Conservation (phyloP, 2,113 vertebrate genomes). For the Python bivittatus region DNA sequence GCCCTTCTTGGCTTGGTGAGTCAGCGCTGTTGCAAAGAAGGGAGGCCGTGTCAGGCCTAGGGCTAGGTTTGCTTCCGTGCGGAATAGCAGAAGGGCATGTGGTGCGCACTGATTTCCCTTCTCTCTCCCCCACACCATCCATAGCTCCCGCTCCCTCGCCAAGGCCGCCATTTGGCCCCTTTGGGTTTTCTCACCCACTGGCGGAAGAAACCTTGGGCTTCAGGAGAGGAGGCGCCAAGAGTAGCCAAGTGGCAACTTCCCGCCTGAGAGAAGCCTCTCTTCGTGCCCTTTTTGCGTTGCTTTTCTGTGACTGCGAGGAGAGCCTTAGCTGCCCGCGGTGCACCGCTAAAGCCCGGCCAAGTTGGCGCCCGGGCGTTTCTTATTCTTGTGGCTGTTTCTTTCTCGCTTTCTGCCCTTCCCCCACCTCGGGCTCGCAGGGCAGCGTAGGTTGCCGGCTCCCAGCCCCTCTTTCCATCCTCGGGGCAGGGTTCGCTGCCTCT, state of each 20-base stretch:
- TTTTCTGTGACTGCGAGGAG: not conserved
- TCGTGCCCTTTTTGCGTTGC: not conserved
- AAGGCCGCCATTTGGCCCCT: not conserved
- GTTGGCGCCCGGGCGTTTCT: not conserved
- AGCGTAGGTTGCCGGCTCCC: not conserved
- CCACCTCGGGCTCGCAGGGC: too few relatives aligned
- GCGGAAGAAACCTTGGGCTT: conserved; percentile 1
- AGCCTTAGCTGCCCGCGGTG: not conserved
- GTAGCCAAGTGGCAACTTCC: not conserved
- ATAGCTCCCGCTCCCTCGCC: not conserved
- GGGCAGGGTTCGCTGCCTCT: conserved; percentile 5
- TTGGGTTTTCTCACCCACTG: not conserved
- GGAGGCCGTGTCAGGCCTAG: not conserved
- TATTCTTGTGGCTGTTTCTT: not conserved
- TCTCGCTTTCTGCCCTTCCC: too few relatives aligned
- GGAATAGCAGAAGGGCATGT: not conserved
- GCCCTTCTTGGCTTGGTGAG: conserved; percentile 44
- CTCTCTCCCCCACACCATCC: not conserved
- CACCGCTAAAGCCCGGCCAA: not conserved
- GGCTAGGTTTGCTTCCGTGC: not conserved
- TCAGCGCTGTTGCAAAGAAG: conserved; percentile 44
- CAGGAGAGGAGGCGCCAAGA: not conserved
- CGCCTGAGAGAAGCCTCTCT: not conserved
- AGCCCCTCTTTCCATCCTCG: not conserved
- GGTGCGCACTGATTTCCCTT: not conserved